Percentiles rank a stretch among this genome's conserved stretches.
These are phyloP conservation scores for Sparidentex hasta DNA, from an alignment of 2,797 vertebrate species.

Conservation along the genomic window DNA sequence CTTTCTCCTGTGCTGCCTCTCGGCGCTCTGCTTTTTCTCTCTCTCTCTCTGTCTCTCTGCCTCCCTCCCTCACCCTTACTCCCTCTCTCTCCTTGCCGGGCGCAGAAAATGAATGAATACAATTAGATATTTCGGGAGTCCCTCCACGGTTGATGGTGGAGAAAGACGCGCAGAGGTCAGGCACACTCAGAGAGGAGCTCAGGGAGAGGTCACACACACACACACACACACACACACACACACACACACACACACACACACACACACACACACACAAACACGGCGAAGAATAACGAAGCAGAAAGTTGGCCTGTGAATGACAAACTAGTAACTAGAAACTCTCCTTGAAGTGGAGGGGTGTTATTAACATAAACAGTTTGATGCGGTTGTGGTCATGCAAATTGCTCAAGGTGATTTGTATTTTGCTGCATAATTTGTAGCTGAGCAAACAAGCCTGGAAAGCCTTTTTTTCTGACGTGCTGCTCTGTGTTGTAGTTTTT, in stretches of 20 bases:
- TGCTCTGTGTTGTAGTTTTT: conserved; percentile 22
- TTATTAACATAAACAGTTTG: conserved; percentile 66
- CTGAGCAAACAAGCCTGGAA: conserved; percentile 38
- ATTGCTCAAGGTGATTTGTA: conserved; percentile 63
- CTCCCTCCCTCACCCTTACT: not conserved
- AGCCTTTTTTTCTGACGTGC: conserved; percentile 10
- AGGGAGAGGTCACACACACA: conserved; percentile 67
- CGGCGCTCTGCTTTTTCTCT: conserved; percentile 42
- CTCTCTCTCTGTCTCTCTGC: conserved; percentile 11
- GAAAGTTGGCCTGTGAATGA: conserved; percentile 71
- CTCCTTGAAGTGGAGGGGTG: conserved; percentile 65
- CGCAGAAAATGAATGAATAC: conserved; percentile 89
- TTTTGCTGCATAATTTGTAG: conserved; percentile 56
- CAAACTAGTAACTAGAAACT: conserved; percentile 64
- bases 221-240: not conserved
- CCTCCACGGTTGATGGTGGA: conserved; percentile 65
- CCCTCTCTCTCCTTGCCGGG: conserved; percentile 78
- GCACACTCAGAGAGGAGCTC: conserved; percentile 58
- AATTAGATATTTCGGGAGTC: conserved; percentile 88
- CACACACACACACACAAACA: conserved; percentile 50
- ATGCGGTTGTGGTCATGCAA: conserved; percentile 60
- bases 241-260: conserved; percentile 34
- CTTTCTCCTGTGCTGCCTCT: conserved; percentile 53
- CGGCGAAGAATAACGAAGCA: conserved; percentile 65
- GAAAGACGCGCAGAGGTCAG: conserved; percentile 75